phyloP scores from a whole-genome alignment of 2,113 vertebrate species.

The Phrynosoma blainvillii region DNA sequence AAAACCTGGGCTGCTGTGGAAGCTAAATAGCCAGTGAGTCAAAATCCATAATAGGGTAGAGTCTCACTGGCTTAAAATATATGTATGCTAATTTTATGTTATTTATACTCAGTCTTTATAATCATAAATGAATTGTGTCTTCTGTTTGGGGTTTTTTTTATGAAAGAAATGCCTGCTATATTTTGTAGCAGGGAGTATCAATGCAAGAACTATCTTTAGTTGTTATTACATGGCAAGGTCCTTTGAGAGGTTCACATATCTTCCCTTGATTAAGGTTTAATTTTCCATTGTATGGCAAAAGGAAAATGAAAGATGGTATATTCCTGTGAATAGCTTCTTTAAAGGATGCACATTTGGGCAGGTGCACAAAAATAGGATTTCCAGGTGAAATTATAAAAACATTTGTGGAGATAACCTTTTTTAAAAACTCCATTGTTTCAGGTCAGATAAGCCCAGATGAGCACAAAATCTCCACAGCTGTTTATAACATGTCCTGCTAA shows the following conservation, averaged over 20 bases:
- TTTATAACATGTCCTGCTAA: conserved; percentile 69
- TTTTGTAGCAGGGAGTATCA: conserved; percentile 66
- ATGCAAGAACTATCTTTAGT: conserved; percentile 70
- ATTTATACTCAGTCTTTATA: conserved; percentile 81
- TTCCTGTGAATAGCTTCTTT: conserved; percentile 53
- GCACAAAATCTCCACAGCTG: conserved; percentile 70
- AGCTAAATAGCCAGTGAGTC: conserved; percentile 72
- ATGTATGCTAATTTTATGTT: conserved; percentile 74
- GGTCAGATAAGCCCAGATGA: conserved; percentile 47
- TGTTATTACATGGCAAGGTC: conserved; percentile 56
- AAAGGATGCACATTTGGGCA: conserved; percentile 57
- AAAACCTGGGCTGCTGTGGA: conserved; percentile 72
- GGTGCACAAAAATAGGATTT: conserved; percentile 57
- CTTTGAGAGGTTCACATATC: conserved; percentile 55
- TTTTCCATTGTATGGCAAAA: conserved; percentile 57
- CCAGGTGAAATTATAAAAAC: conserved; percentile 60
- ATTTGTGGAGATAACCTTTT: conserved; percentile 44
- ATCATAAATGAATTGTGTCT: conserved; percentile 68
- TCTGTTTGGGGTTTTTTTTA: conserved; percentile 57
- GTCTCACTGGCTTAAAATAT: conserved; percentile 76
- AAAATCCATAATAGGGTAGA: conserved; percentile 55
- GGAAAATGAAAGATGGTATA: conserved; percentile 44
- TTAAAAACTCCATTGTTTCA: conserved; percentile 51
- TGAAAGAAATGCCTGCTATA: conserved; percentile 69
- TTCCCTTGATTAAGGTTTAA: conserved; percentile 66